Percentiles rank a stretch among this genome's conserved stretches.
phyloP scores from a whole-genome alignment of 2,888 invertebrate species.

The Apodemia zela region DNA sequence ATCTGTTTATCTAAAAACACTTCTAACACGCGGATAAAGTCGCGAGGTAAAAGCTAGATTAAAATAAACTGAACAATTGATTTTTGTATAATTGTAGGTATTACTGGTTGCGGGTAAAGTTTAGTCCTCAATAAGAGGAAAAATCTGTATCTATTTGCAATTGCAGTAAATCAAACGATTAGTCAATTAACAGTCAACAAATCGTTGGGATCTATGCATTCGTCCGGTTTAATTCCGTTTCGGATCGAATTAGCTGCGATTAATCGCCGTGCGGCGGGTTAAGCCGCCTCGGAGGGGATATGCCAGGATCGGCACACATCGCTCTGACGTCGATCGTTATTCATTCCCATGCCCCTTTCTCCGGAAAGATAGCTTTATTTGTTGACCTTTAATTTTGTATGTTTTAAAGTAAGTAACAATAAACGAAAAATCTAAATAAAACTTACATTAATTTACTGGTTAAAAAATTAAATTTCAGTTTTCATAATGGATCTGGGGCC shows the following conservation, averaged over 20 bases:
- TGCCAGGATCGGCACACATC: conserved; percentile 64
- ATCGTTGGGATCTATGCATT: conserved; percentile 76
- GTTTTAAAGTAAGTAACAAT: background rate
- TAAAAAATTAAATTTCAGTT: no score
- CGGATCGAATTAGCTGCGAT: conserved; percentile 77
- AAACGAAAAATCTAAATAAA: no score
- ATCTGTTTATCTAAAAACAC: no score
- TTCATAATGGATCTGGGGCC: no score
- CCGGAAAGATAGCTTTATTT: conserved; percentile 60
- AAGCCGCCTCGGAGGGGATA: conserved; percentile 51
- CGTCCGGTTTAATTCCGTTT: conserved; percentile 77
- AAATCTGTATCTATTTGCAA: conserved; percentile 28
- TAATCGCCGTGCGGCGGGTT: conserved; percentile 71
- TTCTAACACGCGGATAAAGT: no score
- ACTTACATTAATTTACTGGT: no score
- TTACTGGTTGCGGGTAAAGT: background rate
- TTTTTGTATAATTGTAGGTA: background rate
- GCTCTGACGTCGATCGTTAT: conserved; percentile 75
- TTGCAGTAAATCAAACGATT: conserved; percentile 49
- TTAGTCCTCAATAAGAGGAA: background rate
- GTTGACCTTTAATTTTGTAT: conserved; percentile 47
- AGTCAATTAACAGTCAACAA: conserved; percentile 70
- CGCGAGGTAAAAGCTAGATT: no score
- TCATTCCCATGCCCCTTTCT: conserved; percentile 65
- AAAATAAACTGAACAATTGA: no score